A percentile compares a stretch with the other conserved stretches of the same genome.
Evolutionary conservation across 2,888 invertebrate species (phyloP).

Genomic region (Melipona beecheii): DNA sequence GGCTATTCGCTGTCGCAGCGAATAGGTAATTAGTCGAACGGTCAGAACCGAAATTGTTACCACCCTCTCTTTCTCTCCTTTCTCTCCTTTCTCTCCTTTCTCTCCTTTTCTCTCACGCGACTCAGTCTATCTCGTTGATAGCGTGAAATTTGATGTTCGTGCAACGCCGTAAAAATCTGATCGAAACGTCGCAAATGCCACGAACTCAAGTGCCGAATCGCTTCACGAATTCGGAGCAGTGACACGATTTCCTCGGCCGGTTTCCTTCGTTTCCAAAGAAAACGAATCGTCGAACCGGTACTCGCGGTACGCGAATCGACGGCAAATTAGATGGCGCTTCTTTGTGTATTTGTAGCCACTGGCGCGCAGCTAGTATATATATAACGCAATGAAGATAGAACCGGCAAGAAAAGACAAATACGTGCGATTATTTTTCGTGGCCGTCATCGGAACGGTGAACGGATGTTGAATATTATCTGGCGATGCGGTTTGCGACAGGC

Average conservation of each 20-base stretch:
- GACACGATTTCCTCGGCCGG: conserved; percentile 9
- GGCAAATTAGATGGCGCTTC: conserved; percentile 13
- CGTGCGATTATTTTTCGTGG: neutral
- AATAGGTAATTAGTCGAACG: conserved; percentile 42
- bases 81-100: no score
- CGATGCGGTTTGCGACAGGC: conserved; percentile 31
- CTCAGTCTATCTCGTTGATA: neutral
- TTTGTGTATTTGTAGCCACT: no score
- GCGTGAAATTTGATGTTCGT: conserved; percentile 4
- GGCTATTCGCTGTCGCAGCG: conserved; percentile 2
- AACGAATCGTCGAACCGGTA: conserved; percentile 41
- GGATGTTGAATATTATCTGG: conserved; percentile 21
- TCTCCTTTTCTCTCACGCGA: no score
- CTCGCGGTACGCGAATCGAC: conserved; percentile 12
- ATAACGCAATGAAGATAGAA: neutral
- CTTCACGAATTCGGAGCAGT: conserved; percentile 29
- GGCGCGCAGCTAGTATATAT: neutral
- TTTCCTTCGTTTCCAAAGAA: conserved; percentile 34
- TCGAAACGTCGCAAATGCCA: neutral
- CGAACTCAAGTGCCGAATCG: conserved; percentile 14
- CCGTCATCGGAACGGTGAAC: neutral
- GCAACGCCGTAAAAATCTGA: no score
- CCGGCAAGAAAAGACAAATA: neutral
- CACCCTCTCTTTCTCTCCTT: neutral
- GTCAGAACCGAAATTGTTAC: neutral